phyloP scores from a whole-genome alignment of 2,797 vertebrate species.

The Argentina silus region DNA sequence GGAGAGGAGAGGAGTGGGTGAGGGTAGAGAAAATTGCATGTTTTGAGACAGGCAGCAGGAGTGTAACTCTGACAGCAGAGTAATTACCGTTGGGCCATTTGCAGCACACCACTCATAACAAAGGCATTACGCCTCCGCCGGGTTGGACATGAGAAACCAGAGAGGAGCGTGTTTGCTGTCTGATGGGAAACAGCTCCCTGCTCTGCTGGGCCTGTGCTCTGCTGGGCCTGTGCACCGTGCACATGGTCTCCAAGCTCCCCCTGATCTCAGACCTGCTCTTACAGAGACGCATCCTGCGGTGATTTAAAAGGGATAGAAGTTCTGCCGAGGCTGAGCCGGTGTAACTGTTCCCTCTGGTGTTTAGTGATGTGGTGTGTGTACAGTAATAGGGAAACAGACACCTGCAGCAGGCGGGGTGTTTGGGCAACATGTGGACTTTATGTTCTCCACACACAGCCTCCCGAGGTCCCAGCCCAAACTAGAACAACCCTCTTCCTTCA shows the following conservation, averaged over 20 bases:
- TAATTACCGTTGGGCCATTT: slow-evolving; percentile 71
- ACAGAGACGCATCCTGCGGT: neutral
- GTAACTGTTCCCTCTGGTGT: too few species aligned
- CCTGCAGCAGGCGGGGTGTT: slow-evolving; percentile 44
- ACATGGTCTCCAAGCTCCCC: neutral
- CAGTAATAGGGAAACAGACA: slow-evolving; percentile 44
- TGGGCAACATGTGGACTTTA: slow-evolving; percentile 22
- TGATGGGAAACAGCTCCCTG: neutral
- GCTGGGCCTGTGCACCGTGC: too few species aligned
- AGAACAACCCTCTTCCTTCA: neutral
- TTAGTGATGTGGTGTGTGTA: too few species aligned
- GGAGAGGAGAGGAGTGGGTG: slow-evolving; percentile 14
- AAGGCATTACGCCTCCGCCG: slow-evolving; percentile 55
- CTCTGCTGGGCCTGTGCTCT: neutral
- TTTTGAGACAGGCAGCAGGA: slow-evolving; percentile 60
- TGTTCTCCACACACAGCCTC: slow-evolving; percentile 19
- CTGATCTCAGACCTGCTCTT: slow-evolving; percentile 3
- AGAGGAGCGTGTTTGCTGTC: neutral
- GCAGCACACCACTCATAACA: slow-evolving; percentile 22
- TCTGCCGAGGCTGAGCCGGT: too few species aligned
- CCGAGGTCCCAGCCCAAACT: neutral
- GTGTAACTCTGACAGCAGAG: slow-evolving; percentile 57
- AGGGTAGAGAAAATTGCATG: slow-evolving; percentile 51
- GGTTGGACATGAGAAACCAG: slow-evolving; percentile 15
- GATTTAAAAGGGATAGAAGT: too few species aligned